Base-by-base conservation (phyloP, 2,888 invertebrate species). In the Buathra laborator region DNA sequence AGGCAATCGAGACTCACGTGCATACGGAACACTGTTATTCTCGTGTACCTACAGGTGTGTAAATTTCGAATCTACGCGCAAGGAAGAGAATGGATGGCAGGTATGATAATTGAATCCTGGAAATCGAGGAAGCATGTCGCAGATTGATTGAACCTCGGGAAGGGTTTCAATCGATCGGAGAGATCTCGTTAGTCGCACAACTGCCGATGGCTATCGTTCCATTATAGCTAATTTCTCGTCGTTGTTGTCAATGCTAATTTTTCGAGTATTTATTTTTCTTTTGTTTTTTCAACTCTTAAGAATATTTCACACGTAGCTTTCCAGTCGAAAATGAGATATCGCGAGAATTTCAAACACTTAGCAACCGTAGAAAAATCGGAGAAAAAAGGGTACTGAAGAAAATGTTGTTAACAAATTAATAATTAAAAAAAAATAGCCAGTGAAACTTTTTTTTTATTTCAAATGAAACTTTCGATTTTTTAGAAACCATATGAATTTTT, bases 71-170 rank as follows among this genome's bases (percentile, higher is more conserved):
- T 32, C 43, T 71, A 53, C 9, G 46, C 62, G 29, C 46, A 62
- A 62, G 74, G 62, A 74, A 74, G 74, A 74, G 59, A 74, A 43
- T n/a, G 14, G 74, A 48, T 29, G 62, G 37, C 24, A 29, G 74
- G 46, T 74, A 74, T 74, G 62, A 74, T 74, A 74, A 74, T 74
- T 62, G 74, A 32, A 74, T 74, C 48, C 24, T 46, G 62, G 46
- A 46, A 46, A 74, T 74, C 62, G 46, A 62, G 74, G 74, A 74
- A 74, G 46, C 62, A n/a, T 9, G 46, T 24, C 62, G 53, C 29
- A 62, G 62, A 74, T 74, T 62, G 71, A 74, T 74, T 62, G 29
- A 46, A 74, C 46, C n/a, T 37, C 74, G 64, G 64, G 75, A 48
- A 51, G 71, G 53, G 71, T 71, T 71, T 32, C 53, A 19, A 71